These are phyloP conservation scores for Rhyacophila brunnea DNA, from an alignment of 1,140 invertebrate species.

Conservation along the genomic window DNA sequence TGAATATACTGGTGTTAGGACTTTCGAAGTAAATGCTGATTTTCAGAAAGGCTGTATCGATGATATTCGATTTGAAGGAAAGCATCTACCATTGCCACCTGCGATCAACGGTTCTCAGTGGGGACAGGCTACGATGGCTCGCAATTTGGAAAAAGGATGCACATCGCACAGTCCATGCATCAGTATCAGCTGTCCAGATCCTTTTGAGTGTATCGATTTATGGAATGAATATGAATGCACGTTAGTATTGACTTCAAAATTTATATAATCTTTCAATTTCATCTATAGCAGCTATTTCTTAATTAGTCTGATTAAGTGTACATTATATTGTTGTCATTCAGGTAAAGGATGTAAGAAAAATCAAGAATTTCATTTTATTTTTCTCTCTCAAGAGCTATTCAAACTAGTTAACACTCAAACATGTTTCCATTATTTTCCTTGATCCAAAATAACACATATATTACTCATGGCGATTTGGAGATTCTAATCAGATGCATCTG, in stretches of 20 bases:
- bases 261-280: too few relatives aligned
- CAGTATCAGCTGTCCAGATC: conserved; percentile 58
- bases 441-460: too few relatives aligned
- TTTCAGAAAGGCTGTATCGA: conserved; percentile 57
- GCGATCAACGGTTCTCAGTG: conserved; percentile 65
- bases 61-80: conserved; percentile 58
- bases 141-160: conserved; percentile 55
- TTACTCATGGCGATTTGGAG: too few relatives aligned
- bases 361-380: too few relatives aligned
- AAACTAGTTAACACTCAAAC: too few relatives aligned
- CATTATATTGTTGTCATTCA: too few relatives aligned
- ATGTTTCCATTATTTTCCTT: too few relatives aligned
- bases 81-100: conserved; percentile 62
- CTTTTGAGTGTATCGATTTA: conserved; percentile 66
- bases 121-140: conserved; percentile 58
- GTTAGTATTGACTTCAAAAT: conserved; percentile 46
- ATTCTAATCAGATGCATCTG: too few relatives aligned
- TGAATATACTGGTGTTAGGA: conserved; percentile 61
- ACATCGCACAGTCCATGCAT: conserved; percentile 63
- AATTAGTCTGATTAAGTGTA: too few relatives aligned
- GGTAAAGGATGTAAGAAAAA: too few relatives aligned
- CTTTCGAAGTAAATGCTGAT: conserved; percentile 64
- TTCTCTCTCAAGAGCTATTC: too few relatives aligned
- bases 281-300: too few relatives aligned
- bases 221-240: conserved; percentile 70